Conservation (phyloP, 2,888 invertebrate species). For the Xestia xanthographa region DNA sequence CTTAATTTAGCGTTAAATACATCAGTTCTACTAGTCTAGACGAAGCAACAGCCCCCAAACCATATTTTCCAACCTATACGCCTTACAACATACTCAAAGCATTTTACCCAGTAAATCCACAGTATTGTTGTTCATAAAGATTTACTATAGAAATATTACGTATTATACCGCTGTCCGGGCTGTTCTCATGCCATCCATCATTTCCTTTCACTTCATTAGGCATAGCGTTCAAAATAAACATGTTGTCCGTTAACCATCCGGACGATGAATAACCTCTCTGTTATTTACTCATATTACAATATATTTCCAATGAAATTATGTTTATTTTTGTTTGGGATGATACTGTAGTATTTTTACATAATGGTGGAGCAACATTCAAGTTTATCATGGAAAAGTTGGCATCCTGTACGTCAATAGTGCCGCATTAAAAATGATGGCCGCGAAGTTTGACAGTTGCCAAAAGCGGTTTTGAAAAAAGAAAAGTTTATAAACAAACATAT, state of each 20-base stretch:
- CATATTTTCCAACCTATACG: background rate
- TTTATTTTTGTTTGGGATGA: conserved; percentile 35
- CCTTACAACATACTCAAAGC: conserved; percentile 15
- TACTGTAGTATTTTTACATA: conserved; percentile 20
- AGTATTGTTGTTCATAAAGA: conserved; percentile 66
- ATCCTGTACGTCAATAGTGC: conserved; percentile 29
- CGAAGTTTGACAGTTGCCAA: conserved; percentile 32
- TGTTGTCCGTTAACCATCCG: conserved; percentile 77
- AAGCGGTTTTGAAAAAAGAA: conserved; percentile 32
- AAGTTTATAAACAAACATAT: conserved; percentile 31
- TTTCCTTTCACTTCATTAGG: conserved; percentile 88
- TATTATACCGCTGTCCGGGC: conserved; percentile 74
- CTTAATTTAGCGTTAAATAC: too few relatives aligned
- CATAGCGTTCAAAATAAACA: conserved; percentile 81
- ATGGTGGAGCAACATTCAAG: background rate
- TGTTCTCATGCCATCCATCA: conserved; percentile 84
- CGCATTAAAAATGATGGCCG: conserved; percentile 28
- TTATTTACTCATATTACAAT: conserved; percentile 63
- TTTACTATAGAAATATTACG: conserved; percentile 75
- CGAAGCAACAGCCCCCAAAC: background rate
- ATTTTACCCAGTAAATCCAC: conserved; percentile 68
- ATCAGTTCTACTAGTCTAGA: background rate
- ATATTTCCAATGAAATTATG: conserved; percentile 45
- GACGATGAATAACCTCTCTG: conserved; percentile 63
- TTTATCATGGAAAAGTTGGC: conserved; percentile 10